phyloP scores from a whole-genome alignment of 2,113 vertebrate species.

The Ammodytes dubius region DNA sequence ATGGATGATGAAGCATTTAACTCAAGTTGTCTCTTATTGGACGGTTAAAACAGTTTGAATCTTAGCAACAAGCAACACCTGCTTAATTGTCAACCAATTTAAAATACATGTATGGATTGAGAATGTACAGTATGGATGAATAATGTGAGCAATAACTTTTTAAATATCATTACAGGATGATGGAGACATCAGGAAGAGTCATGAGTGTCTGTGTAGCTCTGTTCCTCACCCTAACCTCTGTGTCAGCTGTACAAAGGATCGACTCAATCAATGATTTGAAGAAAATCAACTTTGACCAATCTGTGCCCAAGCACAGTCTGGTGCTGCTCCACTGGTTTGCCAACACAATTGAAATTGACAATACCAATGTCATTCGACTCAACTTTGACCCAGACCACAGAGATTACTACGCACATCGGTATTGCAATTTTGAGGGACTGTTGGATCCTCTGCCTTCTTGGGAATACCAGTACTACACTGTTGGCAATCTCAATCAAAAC shows the following conservation, averaged over 20 bases:
- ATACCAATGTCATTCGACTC: constrained; percentile 51
- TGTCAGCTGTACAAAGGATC: constrained; percentile 39
- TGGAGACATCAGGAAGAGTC: constrained; percentile 19
- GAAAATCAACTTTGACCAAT: constrained; percentile 41
- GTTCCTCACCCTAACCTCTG: constrained; percentile 26
- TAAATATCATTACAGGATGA: constrained; percentile 42
- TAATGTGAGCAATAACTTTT: neutral
- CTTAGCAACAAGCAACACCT: no score
- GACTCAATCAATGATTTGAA: constrained; percentile 60
- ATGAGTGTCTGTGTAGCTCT: constrained; percentile 27
- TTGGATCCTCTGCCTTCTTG: constrained; percentile 19
- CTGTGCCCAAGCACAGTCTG: constrained; percentile 66
- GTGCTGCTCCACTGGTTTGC: constrained; percentile 78
- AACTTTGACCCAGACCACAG: constrained; percentile 57
- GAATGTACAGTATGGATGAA: neutral
- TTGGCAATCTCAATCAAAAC: constrained; percentile 51
- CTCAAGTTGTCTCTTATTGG: no score
- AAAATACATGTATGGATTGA: neutral
- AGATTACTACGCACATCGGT: constrained; percentile 69
- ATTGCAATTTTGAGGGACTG: constrained; percentile 62
- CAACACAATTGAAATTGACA: constrained; percentile 48
- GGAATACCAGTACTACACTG: constrained; percentile 60
- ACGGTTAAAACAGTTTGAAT: no score
- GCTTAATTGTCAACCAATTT: neutral
- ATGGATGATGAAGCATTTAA: no score